Conservation (phyloP, 2,113 vertebrate species). For the Rafetus swinhoei region DNA sequence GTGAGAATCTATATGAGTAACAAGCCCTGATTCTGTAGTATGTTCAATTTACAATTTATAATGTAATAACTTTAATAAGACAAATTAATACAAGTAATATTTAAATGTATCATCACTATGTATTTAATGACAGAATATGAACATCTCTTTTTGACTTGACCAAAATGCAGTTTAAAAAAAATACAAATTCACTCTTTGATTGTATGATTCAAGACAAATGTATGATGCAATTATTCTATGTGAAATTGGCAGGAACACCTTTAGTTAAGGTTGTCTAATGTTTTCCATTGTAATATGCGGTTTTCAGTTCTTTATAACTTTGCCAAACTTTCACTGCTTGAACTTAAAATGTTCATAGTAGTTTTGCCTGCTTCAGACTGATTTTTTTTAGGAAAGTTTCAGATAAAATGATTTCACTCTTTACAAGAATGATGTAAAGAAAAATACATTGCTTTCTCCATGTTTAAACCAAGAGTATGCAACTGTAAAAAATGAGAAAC, state of each 20-base stretch:
- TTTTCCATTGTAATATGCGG: background rate
- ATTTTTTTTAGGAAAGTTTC: background rate
- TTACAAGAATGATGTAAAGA: conserved; percentile 8
- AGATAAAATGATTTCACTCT: background rate
- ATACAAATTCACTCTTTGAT: background rate
- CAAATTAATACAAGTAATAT: background rate
- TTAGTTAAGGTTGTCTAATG: background rate
- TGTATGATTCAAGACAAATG: background rate
- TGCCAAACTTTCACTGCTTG: background rate
- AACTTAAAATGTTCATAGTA: background rate
- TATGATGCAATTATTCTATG: background rate
- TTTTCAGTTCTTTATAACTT: background rate
- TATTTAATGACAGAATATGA: conserved; percentile 27
- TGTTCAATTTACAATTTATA: conserved; percentile 10
- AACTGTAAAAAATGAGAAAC: background rate
- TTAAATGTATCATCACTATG: background rate
- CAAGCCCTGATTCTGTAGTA: background rate
- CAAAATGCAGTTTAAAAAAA: conserved; percentile 18
- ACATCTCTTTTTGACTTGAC: background rate
- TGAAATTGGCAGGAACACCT: background rate
- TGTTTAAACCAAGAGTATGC: background rate
- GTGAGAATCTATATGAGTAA: conserved; percentile 3
- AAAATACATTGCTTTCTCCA: background rate
- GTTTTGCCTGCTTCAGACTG: conserved; percentile 10
- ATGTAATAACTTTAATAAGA: background rate